A percentile compares a stretch with the other conserved stretches of the same genome.
Conservation (phyloP, 2,797 vertebrate species). For the Anguilla megastoma region DNA sequence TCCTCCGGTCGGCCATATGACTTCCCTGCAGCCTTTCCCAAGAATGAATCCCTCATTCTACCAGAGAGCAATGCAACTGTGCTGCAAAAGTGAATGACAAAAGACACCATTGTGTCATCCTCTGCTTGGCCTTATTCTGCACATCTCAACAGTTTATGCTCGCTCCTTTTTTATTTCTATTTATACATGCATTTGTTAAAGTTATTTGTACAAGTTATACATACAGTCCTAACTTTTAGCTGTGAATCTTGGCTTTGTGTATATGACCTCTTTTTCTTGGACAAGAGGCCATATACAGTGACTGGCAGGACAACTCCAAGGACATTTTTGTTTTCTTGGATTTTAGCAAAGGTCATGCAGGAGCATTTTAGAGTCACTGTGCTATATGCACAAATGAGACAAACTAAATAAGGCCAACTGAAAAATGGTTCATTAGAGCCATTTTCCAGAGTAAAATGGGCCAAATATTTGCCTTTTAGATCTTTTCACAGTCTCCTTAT, state of each 20-base stretch:
- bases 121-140: constrained; percentile 33
- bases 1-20: constrained; percentile 41
- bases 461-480: background rate
- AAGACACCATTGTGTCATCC: constrained; percentile 48
- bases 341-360: background rate
- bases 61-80: background rate
- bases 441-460: background rate
- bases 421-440: background rate
- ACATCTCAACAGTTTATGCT: constrained; percentile 34
- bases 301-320: background rate
- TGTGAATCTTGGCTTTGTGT: constrained; percentile 30
- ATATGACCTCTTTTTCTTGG: constrained; percentile 11
- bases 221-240: constrained; percentile 13
- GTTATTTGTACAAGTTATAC: background rate
- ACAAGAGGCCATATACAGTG: background rate
- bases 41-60: constrained; percentile 42
- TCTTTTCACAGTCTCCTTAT: background rate
- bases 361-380: background rate
- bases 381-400: background rate
- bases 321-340: background rate
- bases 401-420: background rate
- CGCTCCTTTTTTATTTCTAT: constrained; percentile 36
- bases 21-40: constrained; percentile 43
- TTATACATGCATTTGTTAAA: background rate
- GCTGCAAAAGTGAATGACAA: constrained; percentile 32